phyloP scores from a whole-genome alignment of 2,888 invertebrate species.

The Leptinotarsa peninsularis region DNA sequence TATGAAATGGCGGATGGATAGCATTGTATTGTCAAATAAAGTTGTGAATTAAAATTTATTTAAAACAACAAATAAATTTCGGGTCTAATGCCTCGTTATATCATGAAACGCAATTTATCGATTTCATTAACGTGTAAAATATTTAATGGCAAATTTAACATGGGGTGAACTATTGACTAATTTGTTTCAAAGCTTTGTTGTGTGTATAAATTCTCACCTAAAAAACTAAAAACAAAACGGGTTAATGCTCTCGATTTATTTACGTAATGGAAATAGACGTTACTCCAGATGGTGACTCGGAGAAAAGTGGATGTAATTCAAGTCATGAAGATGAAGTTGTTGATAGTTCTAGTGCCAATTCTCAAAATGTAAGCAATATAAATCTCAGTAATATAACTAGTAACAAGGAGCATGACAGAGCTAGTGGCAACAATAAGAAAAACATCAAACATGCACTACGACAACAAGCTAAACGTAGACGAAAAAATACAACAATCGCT shows the following conservation, averaged over 20 bases:
- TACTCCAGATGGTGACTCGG: conserved; percentile 60
- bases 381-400: conserved; percentile 46
- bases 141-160: conserved; percentile 49
- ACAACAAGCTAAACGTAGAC: conserved; percentile 80
- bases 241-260: conserved; percentile 51
- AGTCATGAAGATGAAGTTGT: conserved; percentile 55
- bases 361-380: conserved; percentile 42
- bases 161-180: conserved; percentile 57
- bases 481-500: conserved; percentile 82
- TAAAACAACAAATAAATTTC: conserved; percentile 44
- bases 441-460: conserved; percentile 82
- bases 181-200: conserved; percentile 50
- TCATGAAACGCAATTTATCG: conserved; percentile 46
- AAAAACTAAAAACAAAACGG: conserved; percentile 44
- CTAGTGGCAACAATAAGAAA: conserved; percentile 71
- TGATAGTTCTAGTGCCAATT: conserved; percentile 46
- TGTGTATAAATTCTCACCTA: conserved; percentile 47
- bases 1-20: conserved; percentile 67
- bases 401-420: conserved; percentile 49
- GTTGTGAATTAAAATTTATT: conserved; percentile 50
- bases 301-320: conserved; percentile 57
- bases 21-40: conserved; percentile 61
- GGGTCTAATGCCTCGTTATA: conserved; percentile 49
- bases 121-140: conserved; percentile 47
- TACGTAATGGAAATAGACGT: conserved; percentile 67